Base-by-base conservation (phyloP, 2,888 invertebrate species). In the Diplolepis rosae region DNA sequence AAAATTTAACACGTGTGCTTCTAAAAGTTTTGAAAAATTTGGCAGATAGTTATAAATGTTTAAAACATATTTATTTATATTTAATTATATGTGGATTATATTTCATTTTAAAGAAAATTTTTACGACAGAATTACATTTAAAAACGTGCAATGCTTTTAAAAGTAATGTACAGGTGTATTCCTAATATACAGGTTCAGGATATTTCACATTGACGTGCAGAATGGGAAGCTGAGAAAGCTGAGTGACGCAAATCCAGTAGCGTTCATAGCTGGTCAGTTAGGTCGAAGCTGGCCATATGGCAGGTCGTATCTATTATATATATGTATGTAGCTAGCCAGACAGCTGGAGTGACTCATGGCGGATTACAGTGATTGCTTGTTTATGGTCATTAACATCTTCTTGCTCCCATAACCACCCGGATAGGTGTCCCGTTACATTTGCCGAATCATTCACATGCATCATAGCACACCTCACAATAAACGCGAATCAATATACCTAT, bases 361-460 rank as follows among this genome's bases (percentile, higher is more conserved):
- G 88, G 88, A 88, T 88, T 88, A 88, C 86, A 84, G 85, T 87
- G 86, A 87, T 88, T 88, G 87, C 88, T 87, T 88, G 88, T 88
- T 88, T 88, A 88, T 88, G 88, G 88, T 88, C 88, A 88, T 88
- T 88, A 88, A 88, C 88, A 87, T 87, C 87, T 85, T 88, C 86
- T 84, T 83, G 85, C 85, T 86, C 81, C 86, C 85, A 87, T 88
- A 87, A 87, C 88, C 84, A 83, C 86, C 82, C 82, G 78, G 80
- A 82, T 81, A 80, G 80, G 82, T 81, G 83, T 85, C 85, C 85
- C 22, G 48, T 48, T 48, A 9, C 48, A 48, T 48, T 22, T 15
- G 48, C 22, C 22, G 11, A 4, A 11, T 22, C 22, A 48, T 48
- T 48, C 48, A 22, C 48, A 48, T 48, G 22, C 48, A 11, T 48